Conservation (phyloP, 2,888 invertebrate species). For the Deroplatys truncata region DNA sequence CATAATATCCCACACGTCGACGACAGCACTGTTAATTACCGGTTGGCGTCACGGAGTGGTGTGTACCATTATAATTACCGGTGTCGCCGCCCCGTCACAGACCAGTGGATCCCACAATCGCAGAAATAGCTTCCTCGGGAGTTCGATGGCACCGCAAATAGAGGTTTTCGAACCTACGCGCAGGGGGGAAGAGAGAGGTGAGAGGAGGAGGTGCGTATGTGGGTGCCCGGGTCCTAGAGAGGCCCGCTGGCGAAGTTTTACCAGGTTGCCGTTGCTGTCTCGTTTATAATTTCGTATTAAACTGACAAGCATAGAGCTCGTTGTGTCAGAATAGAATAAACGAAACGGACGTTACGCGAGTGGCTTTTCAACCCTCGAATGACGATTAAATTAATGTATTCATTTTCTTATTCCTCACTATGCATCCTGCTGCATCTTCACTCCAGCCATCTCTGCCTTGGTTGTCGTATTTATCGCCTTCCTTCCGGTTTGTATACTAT, state of each 20-base stretch:
- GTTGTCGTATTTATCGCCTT: too few species aligned
- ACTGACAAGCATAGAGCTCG: too few species aligned
- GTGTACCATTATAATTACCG: background rate
- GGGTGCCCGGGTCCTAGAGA: background rate
- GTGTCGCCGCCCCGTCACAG: background rate
- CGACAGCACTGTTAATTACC: background rate
- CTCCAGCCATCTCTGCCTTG: too few species aligned
- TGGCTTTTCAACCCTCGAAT: too few species aligned
- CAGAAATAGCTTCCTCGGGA: background rate
- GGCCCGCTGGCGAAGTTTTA: background rate
- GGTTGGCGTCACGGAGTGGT: background rate
- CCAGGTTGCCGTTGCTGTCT: background rate
- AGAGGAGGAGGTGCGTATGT: background rate
- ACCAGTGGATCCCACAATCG: background rate
- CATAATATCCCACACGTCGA: background rate
- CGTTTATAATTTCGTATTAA: too few species aligned
- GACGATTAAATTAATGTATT: too few species aligned
- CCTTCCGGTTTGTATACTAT: too few species aligned
- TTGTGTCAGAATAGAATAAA: too few species aligned
- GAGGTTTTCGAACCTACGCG: background rate
- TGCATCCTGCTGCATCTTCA: too few species aligned
- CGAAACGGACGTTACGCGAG: too few species aligned
- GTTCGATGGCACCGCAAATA: background rate
- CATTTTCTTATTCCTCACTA: too few species aligned
- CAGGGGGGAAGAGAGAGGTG: background rate